A percentile compares a stretch with the other conserved stretches of the same genome.
These are phyloP conservation scores for Oncorhynchus masou DNA, from an alignment of 2,113 vertebrate species.

Conservation along the genomic window DNA sequence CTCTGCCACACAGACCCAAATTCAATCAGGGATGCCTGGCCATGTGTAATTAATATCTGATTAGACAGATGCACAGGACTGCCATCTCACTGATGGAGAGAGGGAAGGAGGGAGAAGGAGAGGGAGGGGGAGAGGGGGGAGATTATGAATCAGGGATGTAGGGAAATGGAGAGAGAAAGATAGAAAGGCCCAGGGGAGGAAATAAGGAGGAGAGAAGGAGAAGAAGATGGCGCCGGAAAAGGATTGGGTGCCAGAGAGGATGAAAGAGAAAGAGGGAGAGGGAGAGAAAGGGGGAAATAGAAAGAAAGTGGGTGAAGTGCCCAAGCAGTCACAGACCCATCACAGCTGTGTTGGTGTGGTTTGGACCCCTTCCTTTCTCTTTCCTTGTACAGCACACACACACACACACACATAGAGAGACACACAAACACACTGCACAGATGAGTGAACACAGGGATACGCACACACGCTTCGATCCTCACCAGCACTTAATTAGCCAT, in stretches of 20 bases:
- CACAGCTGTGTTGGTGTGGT: not conserved
- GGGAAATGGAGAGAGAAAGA: no score
- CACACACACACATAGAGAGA: no score
- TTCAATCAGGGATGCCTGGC: conserved; percentile 40
- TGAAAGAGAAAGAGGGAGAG: not conserved
- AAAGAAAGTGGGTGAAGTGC: not conserved
- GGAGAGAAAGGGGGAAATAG: not conserved
- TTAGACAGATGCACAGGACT: conserved; percentile 50
- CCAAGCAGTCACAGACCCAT: no score
- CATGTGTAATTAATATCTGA: conserved; percentile 54
- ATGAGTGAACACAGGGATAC: no score
- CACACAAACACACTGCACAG: not conserved
- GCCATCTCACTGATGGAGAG: conserved; percentile 23
- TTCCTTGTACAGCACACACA: not conserved
- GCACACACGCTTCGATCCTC: no score
- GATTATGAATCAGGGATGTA: no score
- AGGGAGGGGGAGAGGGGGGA: no score
- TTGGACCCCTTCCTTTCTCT: not conserved
- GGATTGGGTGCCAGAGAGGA: not conserved
- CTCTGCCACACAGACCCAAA: conserved; percentile 39
- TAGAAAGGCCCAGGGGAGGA: no score
- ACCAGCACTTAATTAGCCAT: no score
- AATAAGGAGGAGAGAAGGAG: not conserved
- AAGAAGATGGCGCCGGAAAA: not conserved
- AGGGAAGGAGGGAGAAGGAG: not conserved